Conservation (phyloP, 2,113 vertebrate species). For the Toxotes jaculatrix region DNA sequence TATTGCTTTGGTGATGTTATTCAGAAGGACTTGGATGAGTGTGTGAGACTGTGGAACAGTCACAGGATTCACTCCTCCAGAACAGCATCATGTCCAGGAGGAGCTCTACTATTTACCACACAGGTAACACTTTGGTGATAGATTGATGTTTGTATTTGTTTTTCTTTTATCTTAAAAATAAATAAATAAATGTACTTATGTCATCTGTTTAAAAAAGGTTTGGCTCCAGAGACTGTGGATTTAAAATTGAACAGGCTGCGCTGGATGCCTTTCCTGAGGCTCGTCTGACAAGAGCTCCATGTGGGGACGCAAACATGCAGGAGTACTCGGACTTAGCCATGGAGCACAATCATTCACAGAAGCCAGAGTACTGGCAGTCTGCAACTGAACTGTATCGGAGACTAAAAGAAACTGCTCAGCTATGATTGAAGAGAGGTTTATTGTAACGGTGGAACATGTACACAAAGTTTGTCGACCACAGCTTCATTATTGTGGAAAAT, state of each 20-base stretch:
- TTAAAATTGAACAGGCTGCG: slow-evolving; percentile 24
- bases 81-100: slow-evolving; percentile 17
- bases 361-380: slow-evolving; percentile 44
- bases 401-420: slow-evolving; percentile 29
- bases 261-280: slow-evolving; percentile 43
- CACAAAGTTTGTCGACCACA: no score
- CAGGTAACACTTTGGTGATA: slow-evolving; percentile 6
- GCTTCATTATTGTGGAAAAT: no score
- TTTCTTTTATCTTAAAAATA: not conserved
- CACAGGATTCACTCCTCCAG: slow-evolving; percentile 32
- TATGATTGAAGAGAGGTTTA: not conserved
- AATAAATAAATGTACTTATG: not conserved
- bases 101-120: slow-evolving; percentile 15
- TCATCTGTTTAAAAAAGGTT: slow-evolving; percentile 8
- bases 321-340: slow-evolving; percentile 36
- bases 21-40: slow-evolving; percentile 55
- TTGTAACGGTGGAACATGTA: not conserved
- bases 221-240: slow-evolving; percentile 43
- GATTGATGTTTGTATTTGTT: not conserved
- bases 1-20: slow-evolving; percentile 32
- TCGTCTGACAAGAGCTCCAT: slow-evolving; percentile 1
- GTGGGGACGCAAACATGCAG: slow-evolving; percentile 47
- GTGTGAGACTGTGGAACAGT: slow-evolving; percentile 47
- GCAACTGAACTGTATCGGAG: slow-evolving; percentile 39
- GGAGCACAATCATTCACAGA: slow-evolving; percentile 31